Conservation (phyloP, 2,888 invertebrate species). For the Diloba caeruleocephala region DNA sequence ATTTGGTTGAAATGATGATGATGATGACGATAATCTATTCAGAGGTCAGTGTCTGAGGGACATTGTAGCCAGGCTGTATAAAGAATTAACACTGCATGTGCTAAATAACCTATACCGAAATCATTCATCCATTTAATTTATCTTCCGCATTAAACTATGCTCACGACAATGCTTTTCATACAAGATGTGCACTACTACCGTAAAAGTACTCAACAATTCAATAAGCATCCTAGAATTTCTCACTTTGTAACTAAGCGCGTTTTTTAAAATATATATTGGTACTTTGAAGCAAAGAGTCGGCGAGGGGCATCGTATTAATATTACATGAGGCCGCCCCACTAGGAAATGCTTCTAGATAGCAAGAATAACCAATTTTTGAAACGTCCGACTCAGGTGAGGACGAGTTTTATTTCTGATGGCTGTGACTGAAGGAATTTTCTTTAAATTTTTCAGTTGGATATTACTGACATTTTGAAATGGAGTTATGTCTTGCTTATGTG, state of each 20-base stretch:
- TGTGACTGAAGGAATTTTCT: constrained; percentile 35
- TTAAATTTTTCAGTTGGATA: constrained; percentile 43
- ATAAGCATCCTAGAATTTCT: constrained; percentile 38
- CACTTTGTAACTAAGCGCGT: constrained; percentile 44
- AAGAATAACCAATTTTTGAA: constrained; percentile 68
- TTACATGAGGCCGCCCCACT: constrained; percentile 62
- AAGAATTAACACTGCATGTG: too few species aligned
- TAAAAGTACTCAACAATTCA: constrained; percentile 48
- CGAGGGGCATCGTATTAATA: constrained; percentile 63
- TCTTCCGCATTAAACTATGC: not conserved
- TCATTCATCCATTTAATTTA: constrained; percentile 1
- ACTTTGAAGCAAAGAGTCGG: constrained; percentile 57
- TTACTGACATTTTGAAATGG: constrained; percentile 44
- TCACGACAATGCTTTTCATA: constrained; percentile 18
- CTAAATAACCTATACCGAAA: too few species aligned
- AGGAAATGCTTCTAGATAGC: constrained; percentile 54
- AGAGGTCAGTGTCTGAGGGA: too few species aligned
- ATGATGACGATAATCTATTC: too few species aligned
- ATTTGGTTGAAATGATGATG: too few species aligned
- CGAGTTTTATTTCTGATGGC: constrained; percentile 53
- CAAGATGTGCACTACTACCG: constrained; percentile 21
- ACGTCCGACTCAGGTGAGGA: constrained; percentile 62
- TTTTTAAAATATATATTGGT: constrained; percentile 71
- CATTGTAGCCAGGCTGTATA: too few species aligned
- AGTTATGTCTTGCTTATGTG: too few species aligned